A percentile compares a stretch with the other conserved stretches of the same genome.
phyloP scores from a whole-genome alignment of 1,140 invertebrate species.

The Brachionus koreanus region DNA sequence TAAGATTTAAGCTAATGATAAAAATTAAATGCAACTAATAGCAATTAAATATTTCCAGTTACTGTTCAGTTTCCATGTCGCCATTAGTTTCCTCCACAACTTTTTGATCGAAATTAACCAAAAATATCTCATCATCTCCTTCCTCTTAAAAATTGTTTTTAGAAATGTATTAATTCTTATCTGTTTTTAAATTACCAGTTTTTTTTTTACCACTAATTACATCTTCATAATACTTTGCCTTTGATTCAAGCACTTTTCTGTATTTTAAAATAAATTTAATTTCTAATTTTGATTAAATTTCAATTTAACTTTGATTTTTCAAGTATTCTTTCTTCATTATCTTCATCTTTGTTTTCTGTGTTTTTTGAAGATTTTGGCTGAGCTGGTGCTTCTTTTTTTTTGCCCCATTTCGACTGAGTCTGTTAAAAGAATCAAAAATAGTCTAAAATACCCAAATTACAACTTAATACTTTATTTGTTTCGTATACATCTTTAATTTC shows the following conservation, averaged over 20 bases:
- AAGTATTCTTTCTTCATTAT: neutral
- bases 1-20: neutral
- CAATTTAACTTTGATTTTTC: slow-evolving; percentile 15
- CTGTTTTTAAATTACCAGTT: neutral
- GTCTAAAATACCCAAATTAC: neutral
- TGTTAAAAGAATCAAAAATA: neutral
- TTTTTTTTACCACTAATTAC: slow-evolving; percentile 19
- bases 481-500: neutral
- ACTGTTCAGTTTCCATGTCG: neutral
- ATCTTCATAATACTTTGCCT: slow-evolving; percentile 40
- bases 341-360: neutral
- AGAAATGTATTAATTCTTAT: neutral
- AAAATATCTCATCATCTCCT: slow-evolving; percentile 34
- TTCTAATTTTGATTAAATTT: neutral
- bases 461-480: neutral
- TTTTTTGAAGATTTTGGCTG: neutral
- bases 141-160: neutral
- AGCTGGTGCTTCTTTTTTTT: slow-evolving; percentile 12
- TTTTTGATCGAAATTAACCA: slow-evolving; percentile 31
- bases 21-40: neutral
- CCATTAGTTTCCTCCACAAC: neutral
- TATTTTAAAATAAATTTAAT: neutral
- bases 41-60: neutral
- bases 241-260: slow-evolving; percentile 35
- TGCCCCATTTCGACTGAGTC: slow-evolving; percentile 40